Conservation (phyloP, 1,140 invertebrate genomes). For the Bombus waltoni region DNA sequence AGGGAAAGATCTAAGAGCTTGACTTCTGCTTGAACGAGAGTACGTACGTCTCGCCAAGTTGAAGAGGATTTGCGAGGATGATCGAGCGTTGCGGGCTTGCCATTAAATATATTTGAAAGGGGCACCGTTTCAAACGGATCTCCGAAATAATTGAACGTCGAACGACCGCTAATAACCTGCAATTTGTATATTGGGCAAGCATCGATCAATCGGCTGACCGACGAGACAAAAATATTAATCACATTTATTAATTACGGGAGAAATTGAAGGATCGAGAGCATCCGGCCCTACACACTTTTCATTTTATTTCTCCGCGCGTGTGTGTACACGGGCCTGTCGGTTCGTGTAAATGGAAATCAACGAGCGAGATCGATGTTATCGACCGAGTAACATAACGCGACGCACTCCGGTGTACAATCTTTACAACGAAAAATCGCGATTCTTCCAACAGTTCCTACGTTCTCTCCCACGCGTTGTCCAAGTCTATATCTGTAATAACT, state of each 20-base stretch:
- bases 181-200: conserved; percentile 13
- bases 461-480: conserved; percentile 16
- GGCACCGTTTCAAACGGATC: conserved; percentile 29
- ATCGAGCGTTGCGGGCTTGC: conserved; percentile 55
- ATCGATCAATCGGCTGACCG: background rate
- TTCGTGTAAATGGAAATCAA: conserved; percentile 13
- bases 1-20: conserved; percentile 43
- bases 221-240: conserved; percentile 35
- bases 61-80: conserved; percentile 61
- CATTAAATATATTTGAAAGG: conserved; percentile 63
- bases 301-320: background rate
- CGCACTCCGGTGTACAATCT: background rate
- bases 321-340: background rate
- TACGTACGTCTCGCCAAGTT: conserved; percentile 51
- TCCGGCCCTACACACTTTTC: background rate
- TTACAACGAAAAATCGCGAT: background rate
- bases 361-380: background rate
- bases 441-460: conserved; percentile 26
- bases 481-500: conserved; percentile 53
- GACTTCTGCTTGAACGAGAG: conserved; percentile 55
- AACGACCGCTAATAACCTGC: conserved; percentile 57
- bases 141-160: conserved; percentile 62
- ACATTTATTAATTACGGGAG: conserved; percentile 42
- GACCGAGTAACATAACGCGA: conserved; percentile 8
- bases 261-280: conserved; percentile 26